Evolutionary conservation across 2,888 invertebrate genomes (phyloP).

Genomic region (Tuta absoluta): DNA sequence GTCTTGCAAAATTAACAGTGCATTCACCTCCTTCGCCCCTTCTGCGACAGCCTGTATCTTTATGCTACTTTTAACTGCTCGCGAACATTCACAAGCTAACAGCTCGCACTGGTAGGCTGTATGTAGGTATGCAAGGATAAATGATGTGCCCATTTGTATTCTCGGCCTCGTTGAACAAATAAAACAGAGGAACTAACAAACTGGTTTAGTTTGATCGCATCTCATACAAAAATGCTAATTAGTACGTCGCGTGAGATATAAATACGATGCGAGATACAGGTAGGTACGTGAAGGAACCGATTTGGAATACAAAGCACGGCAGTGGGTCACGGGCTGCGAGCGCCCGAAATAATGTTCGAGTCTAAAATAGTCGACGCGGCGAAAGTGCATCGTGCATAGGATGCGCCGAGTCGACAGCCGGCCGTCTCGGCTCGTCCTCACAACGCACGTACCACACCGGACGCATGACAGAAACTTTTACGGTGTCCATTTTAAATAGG

Average conservation of each 20-base stretch:
- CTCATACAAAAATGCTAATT: conserved; percentile 29
- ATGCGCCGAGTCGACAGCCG: conserved; percentile 16
- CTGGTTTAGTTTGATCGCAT: conserved; percentile 25
- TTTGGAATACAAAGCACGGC: conserved; percentile 63
- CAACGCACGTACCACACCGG: background rate
- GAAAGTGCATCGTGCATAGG: conserved; percentile 46
- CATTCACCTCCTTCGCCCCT: background rate
- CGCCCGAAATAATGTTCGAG: conserved; percentile 63
- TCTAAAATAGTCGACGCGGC: conserved; percentile 59
- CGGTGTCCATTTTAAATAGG: background rate
- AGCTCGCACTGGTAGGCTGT: background rate
- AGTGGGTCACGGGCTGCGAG: conserved; percentile 71
- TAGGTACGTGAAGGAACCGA: conserved; percentile 52
- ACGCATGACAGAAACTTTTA: background rate
- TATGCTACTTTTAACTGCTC: background rate
- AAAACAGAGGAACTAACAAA: conserved; percentile 25
- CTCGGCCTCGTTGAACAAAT: conserved; percentile 20
- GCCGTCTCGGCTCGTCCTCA: background rate
- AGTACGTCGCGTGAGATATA: conserved; percentile 37
- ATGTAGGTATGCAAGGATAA: conserved; percentile 17
- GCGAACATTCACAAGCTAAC: background rate
- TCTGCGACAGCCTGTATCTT: background rate
- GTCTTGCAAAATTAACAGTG: background rate
- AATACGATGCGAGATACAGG: conserved; percentile 57
- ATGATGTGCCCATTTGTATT: conserved; percentile 21